Evolutionary conservation across 2,797 vertebrate genomes (phyloP).

Genomic region (Helicolenus hilgendorfi): DNA sequence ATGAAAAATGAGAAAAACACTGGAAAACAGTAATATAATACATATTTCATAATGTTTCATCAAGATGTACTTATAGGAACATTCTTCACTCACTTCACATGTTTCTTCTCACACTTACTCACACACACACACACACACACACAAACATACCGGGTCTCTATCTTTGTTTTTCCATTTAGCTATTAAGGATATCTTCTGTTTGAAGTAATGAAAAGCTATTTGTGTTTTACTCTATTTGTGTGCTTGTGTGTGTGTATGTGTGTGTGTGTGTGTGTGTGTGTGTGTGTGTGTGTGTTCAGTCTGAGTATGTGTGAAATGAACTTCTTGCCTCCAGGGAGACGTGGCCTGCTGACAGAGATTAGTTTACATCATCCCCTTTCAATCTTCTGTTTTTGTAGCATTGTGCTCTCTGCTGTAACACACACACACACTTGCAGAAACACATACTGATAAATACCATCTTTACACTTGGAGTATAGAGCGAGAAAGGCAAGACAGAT

Average conservation of each 20-base stretch:
- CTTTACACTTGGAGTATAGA: background rate
- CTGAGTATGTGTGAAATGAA: slow-evolving; percentile 60
- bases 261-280: background rate
- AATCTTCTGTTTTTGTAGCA: slow-evolving; percentile 63
- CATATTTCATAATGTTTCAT: background rate
- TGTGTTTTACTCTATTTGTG: background rate
- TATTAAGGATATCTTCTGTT: slow-evolving; percentile 38
- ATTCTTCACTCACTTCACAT: background rate
- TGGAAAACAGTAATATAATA: background rate
- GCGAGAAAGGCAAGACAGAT: background rate
- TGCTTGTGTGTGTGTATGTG: background rate
- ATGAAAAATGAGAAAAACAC: background rate
- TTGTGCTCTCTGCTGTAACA: slow-evolving; percentile 16
- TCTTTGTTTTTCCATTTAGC: slow-evolving; percentile 8
- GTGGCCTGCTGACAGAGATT: slow-evolving; percentile 79
- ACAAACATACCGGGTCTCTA: background rate
- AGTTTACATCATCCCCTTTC: slow-evolving; percentile 77
- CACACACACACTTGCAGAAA: background rate
- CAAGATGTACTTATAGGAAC: background rate
- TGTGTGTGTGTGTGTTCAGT: slow-evolving; percentile 2
- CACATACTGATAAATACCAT: slow-evolving; percentile 4
- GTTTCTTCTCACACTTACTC: background rate
- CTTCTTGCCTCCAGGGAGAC: slow-evolving; percentile 64
- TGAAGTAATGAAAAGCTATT: slow-evolving; percentile 45
- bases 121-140: background rate